Conservation (phyloP, 2,797 vertebrate genomes). For the Sternarchorhynchus goeldii region DNA sequence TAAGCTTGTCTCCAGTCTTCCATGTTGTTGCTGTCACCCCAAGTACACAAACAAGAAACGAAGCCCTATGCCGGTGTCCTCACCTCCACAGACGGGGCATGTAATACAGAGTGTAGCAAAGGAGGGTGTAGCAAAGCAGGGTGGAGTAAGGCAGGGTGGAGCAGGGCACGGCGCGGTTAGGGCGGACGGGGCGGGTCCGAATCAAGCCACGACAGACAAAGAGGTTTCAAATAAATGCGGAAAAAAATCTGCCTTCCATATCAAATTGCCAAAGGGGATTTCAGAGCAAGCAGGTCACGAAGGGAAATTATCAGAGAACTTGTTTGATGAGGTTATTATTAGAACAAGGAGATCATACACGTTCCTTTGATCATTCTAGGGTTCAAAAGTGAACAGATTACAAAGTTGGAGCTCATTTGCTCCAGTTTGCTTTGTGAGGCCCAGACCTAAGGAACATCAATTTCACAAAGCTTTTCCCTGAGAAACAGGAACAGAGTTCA, state of each 20-base stretch:
- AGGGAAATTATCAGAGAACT: conserved; percentile 7
- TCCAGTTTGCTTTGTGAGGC: neutral
- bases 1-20: conserved; percentile 53
- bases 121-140: neutral
- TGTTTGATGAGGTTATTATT: conserved; percentile 36
- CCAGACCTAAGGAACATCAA: neutral
- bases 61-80: conserved; percentile 24
- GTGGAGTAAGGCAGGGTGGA: neutral
- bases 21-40: conserved; percentile 28
- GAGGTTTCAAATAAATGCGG: neutral
- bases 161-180: too few species aligned
- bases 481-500: neutral
- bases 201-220: neutral
- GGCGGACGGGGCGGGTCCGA: neutral
- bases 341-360: conserved; percentile 22
- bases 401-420: conserved; percentile 15
- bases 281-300: conserved; percentile 2
- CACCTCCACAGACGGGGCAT: conserved; percentile 2
- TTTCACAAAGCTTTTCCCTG: neutral
- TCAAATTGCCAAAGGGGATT: neutral
- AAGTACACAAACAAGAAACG: conserved; percentile 38
- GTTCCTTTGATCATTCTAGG: conserved; percentile 29
- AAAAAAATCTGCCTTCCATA: neutral
- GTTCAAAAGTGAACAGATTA: conserved; percentile 16
- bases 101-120: neutral